A percentile compares a stretch with the other conserved stretches of the same genome.
These are phyloP conservation scores for Patella pellucida DNA, from an alignment of 2,888 invertebrate genomes.

Conservation along the genomic window DNA sequence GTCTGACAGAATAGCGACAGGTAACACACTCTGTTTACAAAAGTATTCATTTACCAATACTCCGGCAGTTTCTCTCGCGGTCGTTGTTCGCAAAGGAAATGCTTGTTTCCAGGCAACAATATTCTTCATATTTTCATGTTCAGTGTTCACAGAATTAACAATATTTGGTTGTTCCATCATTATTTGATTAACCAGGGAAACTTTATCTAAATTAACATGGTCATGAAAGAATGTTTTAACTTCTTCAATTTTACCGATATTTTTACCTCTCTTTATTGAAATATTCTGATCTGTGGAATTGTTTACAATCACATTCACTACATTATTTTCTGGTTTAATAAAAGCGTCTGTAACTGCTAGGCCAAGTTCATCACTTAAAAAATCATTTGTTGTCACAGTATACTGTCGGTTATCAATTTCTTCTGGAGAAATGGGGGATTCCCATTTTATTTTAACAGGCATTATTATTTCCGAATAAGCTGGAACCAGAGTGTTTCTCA, in stretches of 20 bases:
- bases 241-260: neutral
- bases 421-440: neutral
- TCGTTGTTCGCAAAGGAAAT: neutral
- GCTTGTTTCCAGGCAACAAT: neutral
- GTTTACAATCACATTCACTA: neutral
- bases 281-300: neutral
- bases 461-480: neutral
- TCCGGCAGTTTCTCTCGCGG: neutral
- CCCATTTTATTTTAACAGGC: neutral
- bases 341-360: neutral
- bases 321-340: neutral
- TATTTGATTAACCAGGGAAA: neutral
- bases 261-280: neutral
- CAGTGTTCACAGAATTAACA: too few relatives aligned
- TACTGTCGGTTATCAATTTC: neutral
- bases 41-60: conserved; percentile 3
- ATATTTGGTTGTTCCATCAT: neutral
- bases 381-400: neutral
- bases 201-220: neutral
- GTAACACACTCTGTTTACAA: conserved; percentile 5
- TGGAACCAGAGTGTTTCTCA: neutral
- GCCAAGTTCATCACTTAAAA: neutral
- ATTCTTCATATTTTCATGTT: too few relatives aligned
- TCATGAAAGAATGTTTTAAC: neutral
- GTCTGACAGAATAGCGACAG: conserved; percentile 4